A percentile compares a stretch with the other conserved stretches of the same genome.
These are phyloP conservation scores for Acrocephalus arundinaceus DNA, from an alignment of 2,113 vertebrate genomes.

Conservation along the genomic window DNA sequence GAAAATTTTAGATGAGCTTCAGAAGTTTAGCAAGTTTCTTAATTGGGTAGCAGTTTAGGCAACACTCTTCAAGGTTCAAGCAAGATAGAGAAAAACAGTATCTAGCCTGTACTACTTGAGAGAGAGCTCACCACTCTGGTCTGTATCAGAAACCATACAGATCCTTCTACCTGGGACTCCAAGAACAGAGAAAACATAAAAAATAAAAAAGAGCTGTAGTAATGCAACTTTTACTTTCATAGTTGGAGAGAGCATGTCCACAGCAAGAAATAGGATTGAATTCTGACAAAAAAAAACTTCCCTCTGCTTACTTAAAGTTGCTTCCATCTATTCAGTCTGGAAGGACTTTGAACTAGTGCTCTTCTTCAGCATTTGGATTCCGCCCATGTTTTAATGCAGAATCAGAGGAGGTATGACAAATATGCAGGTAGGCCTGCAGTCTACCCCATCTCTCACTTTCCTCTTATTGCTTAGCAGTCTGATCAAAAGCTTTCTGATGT, in stretches of 20 bases:
- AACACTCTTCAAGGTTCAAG: neutral
- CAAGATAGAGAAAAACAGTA: neutral
- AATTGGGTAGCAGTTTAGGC: neutral
- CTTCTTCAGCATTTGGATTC: neutral
- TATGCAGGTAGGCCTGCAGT: neutral
- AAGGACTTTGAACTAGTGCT: neutral
- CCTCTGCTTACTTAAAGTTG: neutral
- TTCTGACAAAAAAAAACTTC: neutral
- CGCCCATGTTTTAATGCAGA: neutral
- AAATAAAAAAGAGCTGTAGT: neutral
- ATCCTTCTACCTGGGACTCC: neutral
- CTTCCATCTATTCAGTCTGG: neutral
- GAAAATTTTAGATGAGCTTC: neutral
- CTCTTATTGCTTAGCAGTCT: neutral
- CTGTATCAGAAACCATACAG: neutral
- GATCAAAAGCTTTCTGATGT: neutral
- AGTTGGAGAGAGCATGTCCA: neutral
- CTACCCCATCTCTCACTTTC: neutral
- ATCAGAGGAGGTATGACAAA: neutral
- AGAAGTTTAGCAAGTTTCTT: neutral
- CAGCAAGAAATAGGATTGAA: neutral
- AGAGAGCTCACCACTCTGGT: neutral
- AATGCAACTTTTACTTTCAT: neutral
- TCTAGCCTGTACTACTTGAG: neutral
- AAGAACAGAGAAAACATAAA: neutral